Conservation (phyloP, 1,140 invertebrate genomes). For the Popillia japonica region DNA sequence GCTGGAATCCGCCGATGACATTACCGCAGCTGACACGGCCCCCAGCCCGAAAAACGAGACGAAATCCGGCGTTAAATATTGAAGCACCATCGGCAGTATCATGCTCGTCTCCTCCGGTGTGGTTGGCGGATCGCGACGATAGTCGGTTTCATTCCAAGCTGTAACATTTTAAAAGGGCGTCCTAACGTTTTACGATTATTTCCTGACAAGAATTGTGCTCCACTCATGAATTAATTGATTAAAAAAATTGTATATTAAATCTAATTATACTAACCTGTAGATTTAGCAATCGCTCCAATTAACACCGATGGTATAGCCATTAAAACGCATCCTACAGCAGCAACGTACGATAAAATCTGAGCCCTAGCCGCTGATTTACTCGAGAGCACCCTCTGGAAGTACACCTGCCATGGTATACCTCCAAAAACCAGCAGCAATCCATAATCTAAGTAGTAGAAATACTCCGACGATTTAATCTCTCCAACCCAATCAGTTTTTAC, state of each 20-base stretch:
- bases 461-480: conserved; percentile 73
- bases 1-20: conserved; percentile 98
- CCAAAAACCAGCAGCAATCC: conserved; percentile 93
- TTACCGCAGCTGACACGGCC: conserved; percentile 97
- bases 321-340: conserved; percentile 91
- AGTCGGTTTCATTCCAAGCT: conserved; percentile 95
- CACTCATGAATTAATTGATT: no score
- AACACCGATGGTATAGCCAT: conserved; percentile 97
- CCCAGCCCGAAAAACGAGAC: conserved; percentile 97
- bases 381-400: conserved; percentile 96
- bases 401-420: conserved; percentile 99
- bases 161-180: conserved; percentile 48
- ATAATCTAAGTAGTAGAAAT: conserved; percentile 89
- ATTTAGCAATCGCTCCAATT: conserved; percentile 95
- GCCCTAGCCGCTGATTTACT: conserved; percentile 93
- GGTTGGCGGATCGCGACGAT: conserved; percentile 76
- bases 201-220: no score
- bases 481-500: conserved; percentile 94
- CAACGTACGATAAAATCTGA: conserved; percentile 95
- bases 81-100: conserved; percentile 96
- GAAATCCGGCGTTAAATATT: conserved; percentile 92
- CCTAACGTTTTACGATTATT: conserved; percentile 11
- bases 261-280: conserved; percentile 65
- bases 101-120: conserved; percentile 84
- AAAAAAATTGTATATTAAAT: no score